phyloP scores from a whole-genome alignment of 1,140 invertebrate genomes.

The Drosophila erecta region DNA sequence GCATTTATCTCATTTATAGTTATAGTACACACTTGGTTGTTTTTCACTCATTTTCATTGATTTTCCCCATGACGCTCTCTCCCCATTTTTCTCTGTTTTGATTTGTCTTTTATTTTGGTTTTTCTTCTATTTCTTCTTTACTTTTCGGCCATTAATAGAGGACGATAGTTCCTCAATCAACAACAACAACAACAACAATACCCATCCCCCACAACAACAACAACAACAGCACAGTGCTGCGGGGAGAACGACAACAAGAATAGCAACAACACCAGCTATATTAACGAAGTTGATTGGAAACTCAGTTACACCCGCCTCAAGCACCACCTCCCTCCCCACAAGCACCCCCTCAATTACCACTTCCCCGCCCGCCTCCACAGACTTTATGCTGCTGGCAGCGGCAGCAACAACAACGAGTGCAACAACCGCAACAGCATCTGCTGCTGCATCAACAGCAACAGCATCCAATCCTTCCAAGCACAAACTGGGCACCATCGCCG shows the following conservation, averaged over 20 bases:
- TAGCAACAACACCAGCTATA: constrained; percentile 17
- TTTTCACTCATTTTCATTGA: constrained; percentile 3
- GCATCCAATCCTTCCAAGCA: constrained; percentile 55
- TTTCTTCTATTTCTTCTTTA: constrained; percentile 34
- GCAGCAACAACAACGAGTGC: neutral
- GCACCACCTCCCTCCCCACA: neutral
- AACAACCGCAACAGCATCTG: neutral
- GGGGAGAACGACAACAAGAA: neutral
- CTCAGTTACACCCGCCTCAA: neutral
- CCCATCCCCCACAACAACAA: constrained; percentile 37
- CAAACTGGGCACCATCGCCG: constrained; percentile 35
- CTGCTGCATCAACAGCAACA: constrained; percentile 13
- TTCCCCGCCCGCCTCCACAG: neutral
- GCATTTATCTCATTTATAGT: neutral
- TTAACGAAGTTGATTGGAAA: constrained; percentile 15
- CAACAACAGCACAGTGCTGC: constrained; percentile 10
- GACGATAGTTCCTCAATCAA: constrained; percentile 64
- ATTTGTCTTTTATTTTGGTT: constrained; percentile 38
- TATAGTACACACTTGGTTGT: neutral
- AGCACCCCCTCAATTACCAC: constrained; percentile 2
- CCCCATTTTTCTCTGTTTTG: constrained; percentile 17
- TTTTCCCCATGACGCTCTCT: neutral
- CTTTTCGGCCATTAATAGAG: constrained; percentile 45
- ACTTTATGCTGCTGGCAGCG: constrained; percentile 22
- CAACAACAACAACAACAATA: constrained; percentile 45